Evolutionary conservation across 2,113 vertebrate species (phyloP).

Genomic region (Lathamus discolor): DNA sequence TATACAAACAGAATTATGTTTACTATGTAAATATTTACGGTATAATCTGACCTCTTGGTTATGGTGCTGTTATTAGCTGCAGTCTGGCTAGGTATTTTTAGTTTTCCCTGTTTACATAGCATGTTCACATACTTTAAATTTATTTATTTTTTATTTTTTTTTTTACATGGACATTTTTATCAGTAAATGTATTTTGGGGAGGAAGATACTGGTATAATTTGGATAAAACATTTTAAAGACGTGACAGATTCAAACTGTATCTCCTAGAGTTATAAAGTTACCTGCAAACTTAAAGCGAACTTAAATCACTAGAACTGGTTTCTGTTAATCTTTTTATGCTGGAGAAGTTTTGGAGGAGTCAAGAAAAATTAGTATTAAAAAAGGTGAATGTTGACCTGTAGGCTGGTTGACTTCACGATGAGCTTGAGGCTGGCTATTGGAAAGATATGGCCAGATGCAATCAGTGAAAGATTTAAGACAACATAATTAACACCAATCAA

Average conservation of each 20-base stretch:
- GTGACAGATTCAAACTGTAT: not conserved
- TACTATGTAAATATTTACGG: not conserved
- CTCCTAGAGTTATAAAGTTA: not conserved
- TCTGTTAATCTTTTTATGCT: not conserved
- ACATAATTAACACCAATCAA: not conserved
- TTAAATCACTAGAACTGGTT: not conserved
- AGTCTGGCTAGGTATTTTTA: not conserved
- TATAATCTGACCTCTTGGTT: not conserved
- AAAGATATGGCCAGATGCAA: not conserved
- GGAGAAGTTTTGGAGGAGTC: not conserved
- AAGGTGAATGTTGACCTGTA: not conserved
- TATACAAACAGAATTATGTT: not conserved
- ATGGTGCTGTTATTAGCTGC: not conserved
- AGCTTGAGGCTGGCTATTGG: not conserved
- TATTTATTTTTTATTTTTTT: not conserved
- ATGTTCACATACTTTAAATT: not conserved
- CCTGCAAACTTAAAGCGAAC: not conserved
- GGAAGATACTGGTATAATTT: not conserved
- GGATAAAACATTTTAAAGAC: not conserved
- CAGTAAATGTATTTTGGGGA: not conserved
- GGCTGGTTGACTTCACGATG: not conserved
- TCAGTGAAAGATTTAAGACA: not conserved
- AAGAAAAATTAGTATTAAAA: not conserved
- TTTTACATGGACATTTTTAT: not conserved
- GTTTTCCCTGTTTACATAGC: not conserved